Base-by-base conservation (phyloP, 2,797 vertebrate genomes). In the Streptopelia turtur region DNA sequence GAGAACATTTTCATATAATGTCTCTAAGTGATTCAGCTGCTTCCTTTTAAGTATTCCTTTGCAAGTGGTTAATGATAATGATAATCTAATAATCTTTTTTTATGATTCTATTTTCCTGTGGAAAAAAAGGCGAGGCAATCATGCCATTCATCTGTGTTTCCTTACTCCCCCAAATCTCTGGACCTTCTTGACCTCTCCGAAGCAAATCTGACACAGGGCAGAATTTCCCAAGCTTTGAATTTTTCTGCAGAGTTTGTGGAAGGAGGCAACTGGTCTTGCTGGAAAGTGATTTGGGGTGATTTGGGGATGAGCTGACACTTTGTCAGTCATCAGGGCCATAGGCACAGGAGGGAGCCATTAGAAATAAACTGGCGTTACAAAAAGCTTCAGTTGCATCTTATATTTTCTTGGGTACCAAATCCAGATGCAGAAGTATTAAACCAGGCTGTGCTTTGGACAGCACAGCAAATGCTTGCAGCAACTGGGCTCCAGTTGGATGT, bases 11-110 rank as follows among this genome's bases (percentile, higher is more conserved):
- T 76, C 43, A 59, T 75, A 35, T 45, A 78, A 72, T 20, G 33
- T 20, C 50, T 86, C 17, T 45, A 81, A 70, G 39, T 61, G 65
- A 57, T 95, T 81, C 77, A 79, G 33, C 20, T 0, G 0, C 66
- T 86, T 86, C n/a, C 61, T 90, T 94, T 79, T 69, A 88, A 95
- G 55, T 79, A 66, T 55, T 93, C n/a, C 37, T 92, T 82, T 22
- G 4, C 53, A 86, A 83, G 50, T 50, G 27, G 24, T 88, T 89
- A 89, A 78, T 84, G 57, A 41, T 63, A 76, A 83, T 50, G 49
- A 69, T 86, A 90, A 89, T 61, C 63, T 72, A 57, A 47, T 76
- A 12, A 23, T n/a, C 83, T 89, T 69, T 53, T 53, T 65, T 68
- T 16, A 60, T 81, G 4, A 72, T 47, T 86, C 18, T 88, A 13